Conservation (phyloP, 2,888 invertebrate genomes). For the Sinohyriopsis cumingii region DNA sequence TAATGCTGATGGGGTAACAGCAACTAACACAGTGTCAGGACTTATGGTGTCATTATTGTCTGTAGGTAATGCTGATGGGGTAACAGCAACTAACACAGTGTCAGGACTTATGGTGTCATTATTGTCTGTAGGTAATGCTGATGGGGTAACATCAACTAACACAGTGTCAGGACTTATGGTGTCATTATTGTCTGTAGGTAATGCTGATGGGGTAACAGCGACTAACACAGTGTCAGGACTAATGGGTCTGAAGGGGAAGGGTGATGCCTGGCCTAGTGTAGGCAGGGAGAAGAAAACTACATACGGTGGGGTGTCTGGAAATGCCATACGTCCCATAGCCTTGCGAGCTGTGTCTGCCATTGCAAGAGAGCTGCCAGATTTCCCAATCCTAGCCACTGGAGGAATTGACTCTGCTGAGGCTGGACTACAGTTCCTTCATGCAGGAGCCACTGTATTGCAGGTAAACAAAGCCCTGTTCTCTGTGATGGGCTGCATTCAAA, state of each 20-base stretch:
- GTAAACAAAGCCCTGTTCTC: constrained; percentile 72
- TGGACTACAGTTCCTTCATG: constrained; percentile 93
- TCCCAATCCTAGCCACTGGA: constrained; percentile 95
- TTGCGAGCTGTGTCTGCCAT: constrained; percentile 92
- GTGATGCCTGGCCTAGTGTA: constrained; percentile 92
- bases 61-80: constrained; percentile 91
- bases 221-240: constrained; percentile 98
- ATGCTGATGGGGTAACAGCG: constrained; percentile 95
- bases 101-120: constrained; percentile 97
- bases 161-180: constrained; percentile 97
- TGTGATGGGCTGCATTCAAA: background rate
- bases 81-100: constrained; percentile 98
- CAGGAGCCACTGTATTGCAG: constrained; percentile 94
- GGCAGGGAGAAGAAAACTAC: constrained; percentile 87
- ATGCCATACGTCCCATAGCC: constrained; percentile 95
- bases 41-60: too few species aligned
- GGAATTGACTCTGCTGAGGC: constrained; percentile 98
- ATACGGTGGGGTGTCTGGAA: constrained; percentile 94
- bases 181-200: constrained; percentile 76
- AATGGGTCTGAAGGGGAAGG: constrained; percentile 88
- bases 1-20: constrained; percentile 94
- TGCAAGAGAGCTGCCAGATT: constrained; percentile 85
- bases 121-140: constrained; percentile 86
- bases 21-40: constrained; percentile 97
- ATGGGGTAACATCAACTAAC: constrained; percentile 97